Conservation (phyloP, 2,888 invertebrate species). For the Halictus quadricinctus region DNA sequence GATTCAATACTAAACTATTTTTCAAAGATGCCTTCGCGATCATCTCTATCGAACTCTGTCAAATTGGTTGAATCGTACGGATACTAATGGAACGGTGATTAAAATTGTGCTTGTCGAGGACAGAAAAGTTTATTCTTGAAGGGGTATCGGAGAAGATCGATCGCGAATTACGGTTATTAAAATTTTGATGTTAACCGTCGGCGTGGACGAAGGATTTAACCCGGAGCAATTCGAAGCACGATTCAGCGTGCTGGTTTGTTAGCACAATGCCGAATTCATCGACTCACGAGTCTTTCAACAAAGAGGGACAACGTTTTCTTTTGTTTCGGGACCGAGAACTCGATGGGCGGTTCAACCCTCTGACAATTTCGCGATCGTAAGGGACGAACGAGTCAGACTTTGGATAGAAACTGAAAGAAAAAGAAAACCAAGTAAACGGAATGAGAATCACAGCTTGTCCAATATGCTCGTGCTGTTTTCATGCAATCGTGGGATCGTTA, state of each 20-base stretch:
- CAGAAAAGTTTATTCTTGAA: not conserved
- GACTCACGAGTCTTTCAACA: not conserved
- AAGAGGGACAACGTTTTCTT: not conserved
- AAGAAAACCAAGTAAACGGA: not conserved
- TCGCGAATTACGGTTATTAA: not conserved
- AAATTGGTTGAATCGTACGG: not conserved
- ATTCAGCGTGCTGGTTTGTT: not conserved
- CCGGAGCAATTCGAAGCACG: not conserved
- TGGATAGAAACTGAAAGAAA: not conserved
- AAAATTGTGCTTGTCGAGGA: not conserved
- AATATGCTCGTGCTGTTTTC: not conserved
- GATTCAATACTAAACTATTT: not conserved
- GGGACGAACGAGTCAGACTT: not conserved
- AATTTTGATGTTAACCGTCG: not conserved
- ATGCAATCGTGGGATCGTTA: not conserved
- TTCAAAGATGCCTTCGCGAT: not conserved
- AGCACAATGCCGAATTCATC: not conserved
- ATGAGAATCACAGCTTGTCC: not conserved
- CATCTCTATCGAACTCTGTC: not conserved
- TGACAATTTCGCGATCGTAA: slow-evolving; percentile 24
- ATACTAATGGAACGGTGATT: not conserved
- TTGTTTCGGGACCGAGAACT: not conserved
- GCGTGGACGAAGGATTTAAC: not conserved
- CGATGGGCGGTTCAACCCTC: slow-evolving; percentile 25
- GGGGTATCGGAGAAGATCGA: not conserved